Evolutionary conservation across 37 sponge, comb jelly and placozoan genomes (phyloP), one percentile per base, ranked within the genome.

Genomic region (Hexactinellida sp.): DNA sequence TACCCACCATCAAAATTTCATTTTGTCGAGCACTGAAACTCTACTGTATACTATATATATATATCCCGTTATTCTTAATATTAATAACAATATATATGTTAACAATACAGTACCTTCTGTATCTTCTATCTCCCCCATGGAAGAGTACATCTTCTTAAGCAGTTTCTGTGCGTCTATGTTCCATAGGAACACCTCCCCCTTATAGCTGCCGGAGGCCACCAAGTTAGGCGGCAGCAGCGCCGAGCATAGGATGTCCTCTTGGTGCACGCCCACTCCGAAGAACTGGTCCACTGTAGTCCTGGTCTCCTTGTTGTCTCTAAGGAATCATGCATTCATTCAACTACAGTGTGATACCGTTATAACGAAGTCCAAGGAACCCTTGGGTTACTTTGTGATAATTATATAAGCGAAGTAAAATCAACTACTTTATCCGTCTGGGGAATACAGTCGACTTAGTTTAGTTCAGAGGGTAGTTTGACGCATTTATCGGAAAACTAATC

Each of bases 241-340:
- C 85, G 94, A 85, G 55, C 94, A 92, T 37, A 97, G 87, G 30
- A 97, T 90, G 83, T 97, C 97, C 47, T 97, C 97, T 0, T 55
- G 36, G 90, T 97, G 97, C 28, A 76, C 87, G 35, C 63, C 55
- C 10, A 51, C 82, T 0, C 89, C 91, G 85, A 88, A 91, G 84
- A 90, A 91, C 39, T 91, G 85, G 36, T 83, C 87, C 0, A 84
- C 32, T 28, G 37, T 39, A 16, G 35, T 38, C n/a, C 85, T 84
- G 0, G 89, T 3, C 1, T 63, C 86, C 0, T 82, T 55, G 7
- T 83, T 52, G 38, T 91, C 89, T 36, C 87, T 89, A 84, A 25
- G 88, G 47, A 39, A 35, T 52, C 0, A 51, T 84, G 28, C 23
- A 25, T n/a, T n/a, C 24, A 1, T 54, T 10, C 7, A 85, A 51